A percentile compares a stretch with the other conserved stretches of the same genome.
Evolutionary conservation across 2,113 vertebrate genomes (phyloP).

Genomic region (Sinocyclocheilus grahami): DNA sequence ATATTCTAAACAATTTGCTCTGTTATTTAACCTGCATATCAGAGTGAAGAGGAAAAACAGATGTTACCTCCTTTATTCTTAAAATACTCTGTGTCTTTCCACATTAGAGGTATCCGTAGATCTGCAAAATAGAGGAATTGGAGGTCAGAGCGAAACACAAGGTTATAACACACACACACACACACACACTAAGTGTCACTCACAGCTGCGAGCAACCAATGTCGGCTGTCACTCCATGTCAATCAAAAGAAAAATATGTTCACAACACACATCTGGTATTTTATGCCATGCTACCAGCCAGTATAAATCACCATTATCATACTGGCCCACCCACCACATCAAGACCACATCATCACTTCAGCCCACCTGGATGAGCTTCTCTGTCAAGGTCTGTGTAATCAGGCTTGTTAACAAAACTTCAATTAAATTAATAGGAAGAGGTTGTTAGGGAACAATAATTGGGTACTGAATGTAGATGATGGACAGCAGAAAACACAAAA

Average conservation of each 20-base stretch:
- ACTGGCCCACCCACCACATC: slow-evolving; percentile 13
- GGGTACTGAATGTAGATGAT: neutral
- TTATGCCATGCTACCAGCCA: slow-evolving; percentile 31
- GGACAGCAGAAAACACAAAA: neutral
- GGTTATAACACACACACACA: neutral
- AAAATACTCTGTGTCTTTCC: slow-evolving; percentile 97
- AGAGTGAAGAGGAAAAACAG: neutral
- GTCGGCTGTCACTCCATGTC: slow-evolving; percentile 8
- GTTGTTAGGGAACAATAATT: slow-evolving; percentile 23
- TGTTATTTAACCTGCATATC: slow-evolving; percentile 1
- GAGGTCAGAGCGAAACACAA: slow-evolving; percentile 23
- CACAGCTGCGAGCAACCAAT: neutral
- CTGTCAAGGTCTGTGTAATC: slow-evolving; percentile 12
- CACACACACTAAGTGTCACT: slow-evolving; percentile 21
- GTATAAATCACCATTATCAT: slow-evolving; percentile 5
- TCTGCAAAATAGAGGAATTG: slow-evolving; percentile 73
- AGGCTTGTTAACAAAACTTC: neutral
- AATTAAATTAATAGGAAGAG: neutral
- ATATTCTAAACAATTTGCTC: neutral
- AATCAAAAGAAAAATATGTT: slow-evolving; percentile 23
- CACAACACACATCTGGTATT: neutral
- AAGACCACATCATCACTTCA: slow-evolving; percentile 15
- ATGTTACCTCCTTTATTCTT: slow-evolving; percentile 93
- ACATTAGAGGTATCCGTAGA: slow-evolving; percentile 93
- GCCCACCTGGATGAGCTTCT: neutral